Evolutionary conservation across 2,888 invertebrate species (phyloP).

Genomic region (Chymomyza amoena): DNA sequence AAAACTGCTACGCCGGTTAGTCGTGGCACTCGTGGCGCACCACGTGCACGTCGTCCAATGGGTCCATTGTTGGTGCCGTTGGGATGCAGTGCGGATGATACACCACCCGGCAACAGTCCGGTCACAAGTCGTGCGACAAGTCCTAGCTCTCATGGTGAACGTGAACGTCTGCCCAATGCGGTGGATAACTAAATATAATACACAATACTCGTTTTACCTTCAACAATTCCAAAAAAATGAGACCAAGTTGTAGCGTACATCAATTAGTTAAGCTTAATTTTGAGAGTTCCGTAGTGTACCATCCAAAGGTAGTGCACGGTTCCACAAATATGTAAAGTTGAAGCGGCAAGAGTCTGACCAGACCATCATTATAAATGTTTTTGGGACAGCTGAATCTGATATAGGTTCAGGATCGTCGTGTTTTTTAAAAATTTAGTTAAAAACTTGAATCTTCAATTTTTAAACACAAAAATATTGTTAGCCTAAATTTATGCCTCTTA

Average conservation of each 20-base stretch:
- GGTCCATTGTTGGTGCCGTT: slow-evolving; percentile 77
- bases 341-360: no score
- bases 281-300: neutral
- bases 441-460: no score
- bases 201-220: slow-evolving; percentile 15
- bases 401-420: no score
- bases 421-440: no score
- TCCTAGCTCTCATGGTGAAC: slow-evolving; percentile 61
- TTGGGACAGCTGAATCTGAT: no score
- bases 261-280: neutral
- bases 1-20: slow-evolving; percentile 84
- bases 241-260: neutral
- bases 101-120: slow-evolving; percentile 76
- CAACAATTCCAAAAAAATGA: slow-evolving; percentile 20
- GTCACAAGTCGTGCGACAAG: slow-evolving; percentile 77
- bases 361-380: no score
- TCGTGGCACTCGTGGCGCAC: slow-evolving; percentile 82
- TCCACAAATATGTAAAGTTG: no score
- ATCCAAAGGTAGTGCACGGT: no score
- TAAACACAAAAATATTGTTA: no score
- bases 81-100: slow-evolving; percentile 76
- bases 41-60: slow-evolving; percentile 81
- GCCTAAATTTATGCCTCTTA: no score
- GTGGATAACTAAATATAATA: slow-evolving; percentile 12
- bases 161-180: neutral